These are phyloP conservation scores for Zingel zingel DNA, from an alignment of 2,113 vertebrate species.

Conservation along the genomic window DNA sequence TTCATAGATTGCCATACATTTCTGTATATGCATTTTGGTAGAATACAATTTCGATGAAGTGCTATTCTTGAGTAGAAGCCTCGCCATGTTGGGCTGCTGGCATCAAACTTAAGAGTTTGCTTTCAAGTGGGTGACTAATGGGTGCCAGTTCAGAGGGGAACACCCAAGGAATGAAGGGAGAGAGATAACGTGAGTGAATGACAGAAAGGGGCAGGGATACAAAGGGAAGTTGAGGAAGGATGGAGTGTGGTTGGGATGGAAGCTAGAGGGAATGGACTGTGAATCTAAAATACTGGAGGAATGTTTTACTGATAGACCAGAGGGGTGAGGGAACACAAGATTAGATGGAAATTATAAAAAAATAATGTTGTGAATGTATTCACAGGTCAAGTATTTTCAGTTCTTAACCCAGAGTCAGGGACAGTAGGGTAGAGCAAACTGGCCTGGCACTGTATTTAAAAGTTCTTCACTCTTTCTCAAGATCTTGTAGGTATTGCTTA, in stretches of 20 bases:
- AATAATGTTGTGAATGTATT: constrained; percentile 60
- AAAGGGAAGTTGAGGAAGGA: constrained; percentile 20
- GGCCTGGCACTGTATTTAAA: neutral
- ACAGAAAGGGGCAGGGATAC: constrained; percentile 11
- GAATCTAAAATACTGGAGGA: constrained; percentile 11
- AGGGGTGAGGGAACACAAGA: constrained; percentile 6
- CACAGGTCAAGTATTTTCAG: constrained; percentile 42
- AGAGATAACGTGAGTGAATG: constrained; percentile 11
- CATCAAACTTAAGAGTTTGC: constrained; percentile 10
- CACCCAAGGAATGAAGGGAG: neutral
- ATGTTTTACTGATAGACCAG: constrained; percentile 14
- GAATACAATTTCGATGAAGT: neutral
- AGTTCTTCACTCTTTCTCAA: neutral
- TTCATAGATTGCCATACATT: neutral
- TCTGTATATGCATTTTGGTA: neutral
- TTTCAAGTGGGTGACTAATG: constrained; percentile 39
- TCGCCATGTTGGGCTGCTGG: neutral
- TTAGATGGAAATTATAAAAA: constrained; percentile 32
- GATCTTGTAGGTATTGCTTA: neutral
- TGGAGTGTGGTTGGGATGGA: neutral
- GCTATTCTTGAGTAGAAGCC: constrained; percentile 7
- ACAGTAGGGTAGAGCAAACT: neutral
- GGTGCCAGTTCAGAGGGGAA: constrained; percentile 25
- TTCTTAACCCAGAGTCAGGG: constrained; percentile 24
- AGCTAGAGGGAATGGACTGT: neutral